Evolutionary conservation across 92 coral and sea anemone species (phyloP).

Genomic region (Chrysogorgia sp.): DNA sequence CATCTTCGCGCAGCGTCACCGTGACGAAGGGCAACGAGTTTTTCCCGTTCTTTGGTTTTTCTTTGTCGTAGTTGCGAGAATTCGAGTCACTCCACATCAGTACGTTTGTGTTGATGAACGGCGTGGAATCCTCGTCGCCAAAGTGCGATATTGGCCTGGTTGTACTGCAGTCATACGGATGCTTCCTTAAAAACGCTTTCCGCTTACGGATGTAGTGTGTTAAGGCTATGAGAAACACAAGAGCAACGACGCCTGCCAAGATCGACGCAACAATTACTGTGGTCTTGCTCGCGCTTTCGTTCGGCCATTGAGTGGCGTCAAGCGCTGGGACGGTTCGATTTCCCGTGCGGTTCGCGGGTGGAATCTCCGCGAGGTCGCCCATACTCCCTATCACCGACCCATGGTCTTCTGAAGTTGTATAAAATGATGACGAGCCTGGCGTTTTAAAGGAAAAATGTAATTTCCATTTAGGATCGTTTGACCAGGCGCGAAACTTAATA

Average conservation of each 20-base stretch:
- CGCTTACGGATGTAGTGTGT: conserved; percentile 23
- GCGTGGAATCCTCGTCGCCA: conserved; percentile 34
- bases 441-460: conserved; percentile 26
- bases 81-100: conserved; percentile 32
- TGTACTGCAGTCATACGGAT: conserved; percentile 40
- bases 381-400: neutral
- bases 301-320: conserved; percentile 16
- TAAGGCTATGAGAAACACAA: conserved; percentile 1
- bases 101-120: conserved; percentile 30
- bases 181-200: conserved; percentile 5
- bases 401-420: too few relatives aligned
- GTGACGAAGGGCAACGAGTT: conserved; percentile 9
- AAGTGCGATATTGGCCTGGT: conserved; percentile 34
- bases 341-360: neutral
- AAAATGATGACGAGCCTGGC: neutral
- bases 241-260: neutral
- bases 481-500: conserved; percentile 13
- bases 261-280: conserved; percentile 26
- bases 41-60: neutral
- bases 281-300: conserved; percentile 21
- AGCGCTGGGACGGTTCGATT: neutral
- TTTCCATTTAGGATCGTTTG: conserved; percentile 23
- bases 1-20: conserved; percentile 17
- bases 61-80: conserved; percentile 9
- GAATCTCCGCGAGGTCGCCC: neutral